A percentile compares a stretch with the other conserved stretches of the same genome.
Evolutionary conservation across 2,888 invertebrate genomes (phyloP).

Genomic region (Cantharis nigra): DNA sequence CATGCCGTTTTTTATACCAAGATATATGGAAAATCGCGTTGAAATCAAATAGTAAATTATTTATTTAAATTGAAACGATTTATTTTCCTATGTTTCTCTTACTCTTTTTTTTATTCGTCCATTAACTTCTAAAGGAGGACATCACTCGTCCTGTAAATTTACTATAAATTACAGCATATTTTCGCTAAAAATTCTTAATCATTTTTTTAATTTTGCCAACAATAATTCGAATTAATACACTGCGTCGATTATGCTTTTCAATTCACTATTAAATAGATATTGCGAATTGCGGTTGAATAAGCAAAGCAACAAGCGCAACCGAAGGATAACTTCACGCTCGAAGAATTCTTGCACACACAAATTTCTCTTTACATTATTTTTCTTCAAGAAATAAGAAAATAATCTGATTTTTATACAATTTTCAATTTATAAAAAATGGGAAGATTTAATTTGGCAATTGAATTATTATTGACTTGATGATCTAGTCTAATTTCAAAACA

Average conservation of each 20-base stretch:
- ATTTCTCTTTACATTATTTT: neutral
- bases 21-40: conserved; percentile 9
- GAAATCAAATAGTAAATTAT: conserved; percentile 15
- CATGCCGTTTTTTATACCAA: conserved; percentile 3
- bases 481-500: neutral
- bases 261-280: neutral
- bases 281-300: neutral
- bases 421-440: neutral
- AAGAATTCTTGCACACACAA: neutral
- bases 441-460: neutral
- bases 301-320: neutral
- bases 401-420: neutral
- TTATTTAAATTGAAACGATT: conserved; percentile 16
- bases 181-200: neutral
- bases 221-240: neutral
- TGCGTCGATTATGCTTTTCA: neutral
- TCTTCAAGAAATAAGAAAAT: neutral
- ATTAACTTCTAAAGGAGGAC: neutral
- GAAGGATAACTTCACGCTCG: neutral
- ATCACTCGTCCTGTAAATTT: neutral
- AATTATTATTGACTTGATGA: neutral
- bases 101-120: neutral
- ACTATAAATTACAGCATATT: neutral
- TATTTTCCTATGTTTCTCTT: conserved; percentile 4
- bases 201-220: neutral